These are phyloP conservation scores for Stictocephala bisonia DNA, from an alignment of 2,888 invertebrate species.

Conservation along the genomic window DNA sequence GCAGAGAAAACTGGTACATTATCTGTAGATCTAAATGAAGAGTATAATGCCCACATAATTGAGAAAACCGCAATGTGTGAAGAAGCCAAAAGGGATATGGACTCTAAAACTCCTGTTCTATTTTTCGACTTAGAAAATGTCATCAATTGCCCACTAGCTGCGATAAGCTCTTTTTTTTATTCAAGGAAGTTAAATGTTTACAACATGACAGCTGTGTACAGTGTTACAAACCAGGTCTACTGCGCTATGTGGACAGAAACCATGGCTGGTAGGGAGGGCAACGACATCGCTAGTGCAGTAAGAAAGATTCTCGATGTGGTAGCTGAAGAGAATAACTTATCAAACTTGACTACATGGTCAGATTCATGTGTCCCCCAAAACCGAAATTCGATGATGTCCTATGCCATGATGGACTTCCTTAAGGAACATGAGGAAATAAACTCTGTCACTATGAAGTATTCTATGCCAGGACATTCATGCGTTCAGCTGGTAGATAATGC, in stretches of 20 bases:
- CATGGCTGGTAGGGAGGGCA: background rate
- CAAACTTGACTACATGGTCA: background rate
- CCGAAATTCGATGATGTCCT: background rate
- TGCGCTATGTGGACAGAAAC: background rate
- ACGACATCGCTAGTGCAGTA: background rate
- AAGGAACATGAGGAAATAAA: slow-evolving; percentile 9
- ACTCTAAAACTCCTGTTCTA: slow-evolving; percentile 2
- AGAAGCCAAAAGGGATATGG: slow-evolving; percentile 6
- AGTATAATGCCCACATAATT: background rate
- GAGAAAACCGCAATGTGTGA: slow-evolving; percentile 1
- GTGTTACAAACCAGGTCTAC: slow-evolving; percentile 7
- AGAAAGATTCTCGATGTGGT: slow-evolving; percentile 1
- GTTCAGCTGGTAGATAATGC: slow-evolving; percentile 1
- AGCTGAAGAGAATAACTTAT: background rate
- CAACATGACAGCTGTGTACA: background rate
- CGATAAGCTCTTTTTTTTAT: background rate
- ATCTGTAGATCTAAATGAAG: slow-evolving; percentile 7
- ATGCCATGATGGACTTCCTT: background rate
- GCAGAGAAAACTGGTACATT: slow-evolving; percentile 13
- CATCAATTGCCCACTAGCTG: slow-evolving; percentile 1
- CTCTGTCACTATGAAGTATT: slow-evolving; percentile 1
- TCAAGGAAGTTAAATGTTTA: background rate
- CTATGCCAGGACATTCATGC: background rate
- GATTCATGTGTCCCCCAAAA: background rate
- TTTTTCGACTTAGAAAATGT: slow-evolving; percentile 5